These are phyloP conservation scores for Spisula solida DNA, from an alignment of 2,888 invertebrate species.

Conservation along the genomic window DNA sequence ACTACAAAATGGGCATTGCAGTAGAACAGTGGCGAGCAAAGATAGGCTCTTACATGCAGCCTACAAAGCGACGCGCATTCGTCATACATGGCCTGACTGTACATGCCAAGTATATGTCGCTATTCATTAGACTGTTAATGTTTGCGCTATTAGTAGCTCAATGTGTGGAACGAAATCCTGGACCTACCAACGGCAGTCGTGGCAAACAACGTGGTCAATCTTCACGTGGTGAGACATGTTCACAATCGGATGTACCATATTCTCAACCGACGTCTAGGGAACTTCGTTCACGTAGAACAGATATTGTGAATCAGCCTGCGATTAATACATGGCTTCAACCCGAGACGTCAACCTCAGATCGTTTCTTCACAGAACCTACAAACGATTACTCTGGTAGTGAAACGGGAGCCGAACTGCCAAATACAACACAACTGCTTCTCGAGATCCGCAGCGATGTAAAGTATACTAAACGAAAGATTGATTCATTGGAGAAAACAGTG, in stretches of 20 bases:
- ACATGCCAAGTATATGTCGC: neutral
- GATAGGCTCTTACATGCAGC: slow-evolving; percentile 33
- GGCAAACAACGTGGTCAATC: too few relatives aligned
- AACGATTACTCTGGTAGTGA: too few relatives aligned
- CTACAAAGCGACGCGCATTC: neutral
- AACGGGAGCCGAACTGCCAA: too few relatives aligned
- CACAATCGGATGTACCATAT: slow-evolving; percentile 9
- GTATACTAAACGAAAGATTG: slow-evolving; percentile 10
- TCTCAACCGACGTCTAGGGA: neutral
- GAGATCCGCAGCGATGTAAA: slow-evolving; percentile 28
- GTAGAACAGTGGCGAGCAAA: slow-evolving; percentile 17
- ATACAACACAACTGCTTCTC: slow-evolving; percentile 17
- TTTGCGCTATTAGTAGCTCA: slow-evolving; percentile 26
- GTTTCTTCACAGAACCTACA: too few relatives aligned
- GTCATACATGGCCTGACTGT: too few relatives aligned
- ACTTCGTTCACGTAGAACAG: too few relatives aligned
- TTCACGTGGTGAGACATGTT: too few relatives aligned
- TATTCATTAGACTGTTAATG: slow-evolving; percentile 2
- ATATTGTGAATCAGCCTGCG: too few relatives aligned
- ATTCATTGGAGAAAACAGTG: neutral
- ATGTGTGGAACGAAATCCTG: slow-evolving; percentile 22
- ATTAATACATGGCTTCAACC: too few relatives aligned
- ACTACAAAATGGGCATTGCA: slow-evolving; percentile 34
- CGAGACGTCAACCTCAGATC: too few relatives aligned
- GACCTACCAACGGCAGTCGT: neutral